Evolutionary conservation across 1,140 invertebrate species (phyloP).

Genomic region (Drosophila asahinai): DNA sequence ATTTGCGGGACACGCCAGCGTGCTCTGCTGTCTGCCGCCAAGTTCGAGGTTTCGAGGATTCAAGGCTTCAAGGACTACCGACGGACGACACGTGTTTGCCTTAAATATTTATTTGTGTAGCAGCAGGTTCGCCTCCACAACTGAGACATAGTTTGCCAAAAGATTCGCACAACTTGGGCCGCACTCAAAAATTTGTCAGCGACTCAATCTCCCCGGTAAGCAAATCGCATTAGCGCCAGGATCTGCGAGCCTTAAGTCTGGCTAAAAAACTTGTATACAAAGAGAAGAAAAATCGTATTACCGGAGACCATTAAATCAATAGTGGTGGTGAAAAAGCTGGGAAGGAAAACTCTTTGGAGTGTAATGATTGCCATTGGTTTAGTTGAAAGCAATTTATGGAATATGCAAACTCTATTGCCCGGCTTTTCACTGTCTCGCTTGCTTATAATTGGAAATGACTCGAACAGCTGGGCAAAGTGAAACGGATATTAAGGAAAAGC

Average conservation of each 20-base stretch:
- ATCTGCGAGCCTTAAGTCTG: background rate
- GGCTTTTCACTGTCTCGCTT: conserved; percentile 5
- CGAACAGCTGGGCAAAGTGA: conserved; percentile 22
- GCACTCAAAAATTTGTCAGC: conserved; percentile 32
- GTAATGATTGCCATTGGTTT: conserved; percentile 23
- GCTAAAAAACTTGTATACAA: background rate
- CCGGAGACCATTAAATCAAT: conserved; percentile 29
- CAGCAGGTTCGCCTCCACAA: conserved; percentile 29
- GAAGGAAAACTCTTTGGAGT: background rate
- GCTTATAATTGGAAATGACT: conserved; percentile 43
- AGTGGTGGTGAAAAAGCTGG: background rate
- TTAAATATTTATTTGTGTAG: conserved; percentile 50
- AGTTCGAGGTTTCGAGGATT: conserved; percentile 12
- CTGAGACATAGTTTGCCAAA: conserved; percentile 25
- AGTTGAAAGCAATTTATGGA: conserved; percentile 54
- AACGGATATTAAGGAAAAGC: conserved; percentile 16
- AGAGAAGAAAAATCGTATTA: background rate
- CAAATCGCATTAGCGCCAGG: conserved; percentile 29
- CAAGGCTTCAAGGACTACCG: conserved; percentile 5
- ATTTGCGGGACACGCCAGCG: conserved; percentile 31
- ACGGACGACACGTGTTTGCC: conserved; percentile 41
- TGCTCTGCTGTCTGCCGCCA: conserved; percentile 28
- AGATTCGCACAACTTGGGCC: conserved; percentile 31
- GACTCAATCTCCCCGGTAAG: conserved; percentile 3
- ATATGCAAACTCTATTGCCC: conserved; percentile 42